These are phyloP conservation scores for Nysson spinosus DNA, from an alignment of 2,888 invertebrate genomes.

Conservation along the genomic window DNA sequence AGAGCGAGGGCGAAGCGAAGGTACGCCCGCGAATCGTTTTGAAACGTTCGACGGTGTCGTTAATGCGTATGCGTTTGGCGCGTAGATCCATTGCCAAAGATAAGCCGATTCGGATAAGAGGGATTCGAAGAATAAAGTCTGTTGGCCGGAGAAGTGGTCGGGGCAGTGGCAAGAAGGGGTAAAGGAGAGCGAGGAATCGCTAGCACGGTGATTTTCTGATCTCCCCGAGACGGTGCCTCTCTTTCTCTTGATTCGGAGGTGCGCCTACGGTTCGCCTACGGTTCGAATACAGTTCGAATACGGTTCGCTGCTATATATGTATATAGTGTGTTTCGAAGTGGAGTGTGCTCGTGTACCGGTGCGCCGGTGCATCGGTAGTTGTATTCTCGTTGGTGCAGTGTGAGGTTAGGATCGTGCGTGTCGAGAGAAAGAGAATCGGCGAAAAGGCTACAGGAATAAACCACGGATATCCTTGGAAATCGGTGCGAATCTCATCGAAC, in stretches of 20 bases:
- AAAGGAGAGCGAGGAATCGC: not conserved
- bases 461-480: conserved; percentile 26
- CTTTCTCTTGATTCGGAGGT: too few species aligned
- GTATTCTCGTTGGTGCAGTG: conserved; percentile 38
- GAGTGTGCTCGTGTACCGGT: conserved; percentile 23
- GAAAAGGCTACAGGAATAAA: conserved; percentile 22
- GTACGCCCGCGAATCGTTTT: conserved; percentile 25
- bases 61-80: conserved; percentile 21
- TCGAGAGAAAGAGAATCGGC: conserved; percentile 27
- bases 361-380: conserved; percentile 16
- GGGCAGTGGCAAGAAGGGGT: not conserved
- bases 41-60: not conserved
- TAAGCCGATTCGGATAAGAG: conserved; percentile 6
- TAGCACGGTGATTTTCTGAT: conserved; percentile 36
- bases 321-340: too few species aligned
- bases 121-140: conserved; percentile 17
- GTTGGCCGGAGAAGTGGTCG: not conserved
- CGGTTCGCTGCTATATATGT: too few species aligned
- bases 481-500: conserved; percentile 40
- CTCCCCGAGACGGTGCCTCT: too few species aligned
- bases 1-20: not conserved
- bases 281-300: conserved; percentile 19
- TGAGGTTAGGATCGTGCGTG: conserved; percentile 50
- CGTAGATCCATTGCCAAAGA: conserved; percentile 28
- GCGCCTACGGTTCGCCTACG: conserved; percentile 24